Base-by-base conservation (phyloP, 2,888 invertebrate species). In the Steinernema carpocapsae region DNA sequence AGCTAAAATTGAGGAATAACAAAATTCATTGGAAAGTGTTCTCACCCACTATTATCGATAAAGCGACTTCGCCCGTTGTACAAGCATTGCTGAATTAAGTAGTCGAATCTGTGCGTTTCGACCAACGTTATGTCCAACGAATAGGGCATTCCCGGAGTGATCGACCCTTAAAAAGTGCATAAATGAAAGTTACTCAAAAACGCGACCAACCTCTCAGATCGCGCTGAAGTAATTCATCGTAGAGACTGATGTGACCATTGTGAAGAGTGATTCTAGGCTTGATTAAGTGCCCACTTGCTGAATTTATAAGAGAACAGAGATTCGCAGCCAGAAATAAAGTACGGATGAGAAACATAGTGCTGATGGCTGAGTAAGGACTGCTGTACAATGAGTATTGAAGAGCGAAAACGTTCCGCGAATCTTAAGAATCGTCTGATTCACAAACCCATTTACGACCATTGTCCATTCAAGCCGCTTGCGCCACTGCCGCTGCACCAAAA, bases 121-220 rank as follows among this genome's bases (percentile, higher is more conserved):
- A 79, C 80, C 70, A 84, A 75, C 45, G 75, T 82, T 10, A 84
- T 77, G 72, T 84, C 84, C 56, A 84, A 77, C 24, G 84, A 83
- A 75, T 84, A 84, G 14, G 74, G 74, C 37, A 76, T 48, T 42
- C 80, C 81, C 6, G 78, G 46, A 17, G 26, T 26, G 17, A 79
- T 75, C 22, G 56, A n/a, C 19, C 81, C 78, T 78, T n/a, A 52
- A 70, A 24, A 12, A 37, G 17, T 17, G 45, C 12, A 51, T 37
- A 3, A 37, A 37, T 10, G 37, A 37, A 37, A 6, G 10, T 37
- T 37, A 6, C 10, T 37, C 37, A 37, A 10, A 6, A 10, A 37
- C 4, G 10, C 10, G 3, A 6, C 10, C 22, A 2, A 76, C 43
- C 22, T 77, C 10, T 26, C 12, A 64, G 29, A 64, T 64, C 64